Conservation (phyloP, 2,113 vertebrate genomes). For the Campylomormyrus tamandua region DNA sequence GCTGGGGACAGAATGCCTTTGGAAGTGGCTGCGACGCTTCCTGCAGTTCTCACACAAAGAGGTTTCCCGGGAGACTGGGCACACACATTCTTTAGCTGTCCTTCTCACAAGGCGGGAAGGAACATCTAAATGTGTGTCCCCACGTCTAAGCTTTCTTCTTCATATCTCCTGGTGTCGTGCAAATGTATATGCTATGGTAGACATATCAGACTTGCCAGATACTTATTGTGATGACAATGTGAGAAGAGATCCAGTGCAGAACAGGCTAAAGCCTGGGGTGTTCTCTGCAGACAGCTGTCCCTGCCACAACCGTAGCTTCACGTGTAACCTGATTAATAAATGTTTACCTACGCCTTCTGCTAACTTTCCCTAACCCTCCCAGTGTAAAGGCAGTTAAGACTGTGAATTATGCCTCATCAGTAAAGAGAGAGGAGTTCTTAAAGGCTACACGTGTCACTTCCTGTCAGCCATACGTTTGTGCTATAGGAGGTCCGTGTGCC, state of each 20-base stretch:
- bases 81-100: neutral
- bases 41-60: neutral
- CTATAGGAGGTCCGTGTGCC: neutral
- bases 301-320: neutral
- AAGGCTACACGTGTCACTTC: neutral
- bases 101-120: neutral
- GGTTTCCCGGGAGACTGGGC: slow-evolving; percentile 10
- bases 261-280: neutral
- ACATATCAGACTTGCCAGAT: neutral
- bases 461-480: neutral
- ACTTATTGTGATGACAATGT: neutral
- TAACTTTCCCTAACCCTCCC: neutral
- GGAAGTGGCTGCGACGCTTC: neutral
- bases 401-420: neutral
- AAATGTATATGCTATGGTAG: neutral
- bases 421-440: neutral
- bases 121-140: neutral
- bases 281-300: neutral
- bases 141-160: neutral
- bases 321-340: neutral
- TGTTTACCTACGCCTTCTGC: neutral
- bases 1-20: neutral
- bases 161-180: neutral
- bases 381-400: neutral
- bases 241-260: neutral